Base-by-base conservation (phyloP, 2,797 vertebrate genomes). In the Podargus strigoides region DNA sequence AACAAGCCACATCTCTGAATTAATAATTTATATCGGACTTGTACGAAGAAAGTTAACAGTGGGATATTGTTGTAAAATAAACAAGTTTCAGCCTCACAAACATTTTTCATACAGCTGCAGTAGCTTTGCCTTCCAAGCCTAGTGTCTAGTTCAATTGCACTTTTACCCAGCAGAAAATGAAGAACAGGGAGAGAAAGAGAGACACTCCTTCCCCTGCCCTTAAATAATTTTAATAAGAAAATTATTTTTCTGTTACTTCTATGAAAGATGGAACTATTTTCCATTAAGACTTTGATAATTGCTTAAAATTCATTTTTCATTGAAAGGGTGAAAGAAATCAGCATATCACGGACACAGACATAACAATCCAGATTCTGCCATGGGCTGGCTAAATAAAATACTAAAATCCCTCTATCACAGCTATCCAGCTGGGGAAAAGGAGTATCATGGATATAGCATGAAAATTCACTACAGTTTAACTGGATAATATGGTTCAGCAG, bases 201-300 rank as follows among this genome's bases (percentile, higher is more conserved):
- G 26, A 50, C 2, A 28, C 8, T 8, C 4, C 2, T 55, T 59
- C 11, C 21, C 7, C 4, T 0, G 1, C 5, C 16, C 7, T 44
- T 56, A 63, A 72, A 78, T 41, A 18, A 8, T 1, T 12, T 30
- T 50, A n/a, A 24, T n/a, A n/a, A 4, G 3, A 87, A 72, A 68
- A 23, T 6, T 6, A 9, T 17, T 79, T 67, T 37, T 12, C 9
- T 64, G 4, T 22, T 62, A 36, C 7, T 72, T 69, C 27, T 47
- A 17, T 58, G 28, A 49, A 68, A 50, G 8, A 6, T 30, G 5
- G 19, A 76, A 85, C 39, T 1, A 9, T 20, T 62, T 76, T 62
- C 8, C 11, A 13, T 30, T 4, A 10, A 50, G 3, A 27, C 11
- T 30, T 26, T 52, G 17, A 6, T 2, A 56, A 53, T 27, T 44